A percentile compares a stretch with the other conserved stretches of the same genome.
Evolutionary conservation across 2,888 invertebrate genomes (phyloP).

Genomic region (Epinotia bilunana): DNA sequence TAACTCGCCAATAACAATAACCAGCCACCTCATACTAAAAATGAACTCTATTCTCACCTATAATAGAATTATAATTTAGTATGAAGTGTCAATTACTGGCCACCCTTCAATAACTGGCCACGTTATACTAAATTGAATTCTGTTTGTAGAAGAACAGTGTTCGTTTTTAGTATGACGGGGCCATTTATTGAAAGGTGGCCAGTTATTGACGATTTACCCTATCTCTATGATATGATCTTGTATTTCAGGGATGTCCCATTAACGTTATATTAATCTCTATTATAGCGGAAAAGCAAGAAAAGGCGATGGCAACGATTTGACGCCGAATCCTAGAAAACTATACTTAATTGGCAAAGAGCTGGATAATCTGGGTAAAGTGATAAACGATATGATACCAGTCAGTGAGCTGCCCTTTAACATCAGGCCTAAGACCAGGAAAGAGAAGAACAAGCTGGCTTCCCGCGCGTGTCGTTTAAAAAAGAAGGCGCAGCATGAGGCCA

Average conservation of each 20-base stretch:
- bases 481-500: conserved; percentile 99
- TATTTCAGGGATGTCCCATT: background rate
- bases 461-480: conserved; percentile 98
- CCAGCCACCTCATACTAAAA: too few species aligned
- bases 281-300: conserved; percentile 94
- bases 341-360: conserved; percentile 96
- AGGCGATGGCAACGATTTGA: conserved; percentile 98
- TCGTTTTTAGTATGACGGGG: too few species aligned
- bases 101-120: too few species aligned
- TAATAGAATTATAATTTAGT: too few species aligned
- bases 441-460: conserved; percentile 98
- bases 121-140: too few species aligned
- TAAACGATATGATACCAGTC: conserved; percentile 98
- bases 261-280: background rate
- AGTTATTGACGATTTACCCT: too few species aligned
- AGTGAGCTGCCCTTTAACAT: conserved; percentile 96
- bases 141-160: too few species aligned
- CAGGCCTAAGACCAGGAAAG: conserved; percentile 96
- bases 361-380: conserved; percentile 94
- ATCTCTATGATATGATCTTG: background rate
- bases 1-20: too few species aligned
- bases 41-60: too few species aligned
- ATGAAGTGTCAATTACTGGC: too few species aligned
- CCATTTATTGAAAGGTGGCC: too few species aligned
- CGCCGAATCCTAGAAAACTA: conserved; percentile 96